Base-by-base conservation (phyloP, 1,140 invertebrate species). In the Ceratina australensis region DNA sequence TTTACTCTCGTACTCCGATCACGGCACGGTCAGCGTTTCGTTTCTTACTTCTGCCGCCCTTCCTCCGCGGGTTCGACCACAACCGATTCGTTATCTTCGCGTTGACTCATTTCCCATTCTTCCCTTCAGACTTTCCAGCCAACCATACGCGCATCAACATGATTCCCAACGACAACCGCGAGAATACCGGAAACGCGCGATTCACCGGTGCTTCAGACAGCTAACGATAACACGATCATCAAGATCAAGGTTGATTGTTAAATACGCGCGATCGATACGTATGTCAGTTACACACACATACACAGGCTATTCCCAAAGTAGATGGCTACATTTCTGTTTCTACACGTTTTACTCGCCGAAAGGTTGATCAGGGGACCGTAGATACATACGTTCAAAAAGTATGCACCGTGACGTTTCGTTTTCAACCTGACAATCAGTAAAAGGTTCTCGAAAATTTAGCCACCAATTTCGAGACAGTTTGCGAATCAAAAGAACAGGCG, bases 401-500 rank as follows among this genome's bases (percentile, higher is more conserved):
- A 42, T 42, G 5, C 10, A 42, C 33, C 33, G 33, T 42, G 33
- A 42, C 10, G 28, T 20, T 20, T 63, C 18, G 15, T 47, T 64
- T 8, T 42, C 5, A 49, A 13, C 47, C 47, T 26, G 16, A 69
- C 52, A 28, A 57, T 16, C 26, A 18, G 67, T 26, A 66, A 18
- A 65, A 50, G 8, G 20, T 13, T 18, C 18, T n/a, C 7, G 1
- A 2, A 22, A 69, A 69, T 56, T 42, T 22, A 20, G 15, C 28
- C 28, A 69, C n/a, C 26, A 1, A 33, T 33, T 69, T 57, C 3
- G 7, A 54, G n/a, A 56, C 15, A 20, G 13, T 42, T 42, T 65
- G 57, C 57, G 72, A 77, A 80, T 83, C 54, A 64, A n/a, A 80
- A 65, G 20, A 68, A 71, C 59, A 80, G 81, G 57, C 54, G 72